Base-by-base conservation (phyloP, 2,888 invertebrate species). In the Drosophila histrio region DNA sequence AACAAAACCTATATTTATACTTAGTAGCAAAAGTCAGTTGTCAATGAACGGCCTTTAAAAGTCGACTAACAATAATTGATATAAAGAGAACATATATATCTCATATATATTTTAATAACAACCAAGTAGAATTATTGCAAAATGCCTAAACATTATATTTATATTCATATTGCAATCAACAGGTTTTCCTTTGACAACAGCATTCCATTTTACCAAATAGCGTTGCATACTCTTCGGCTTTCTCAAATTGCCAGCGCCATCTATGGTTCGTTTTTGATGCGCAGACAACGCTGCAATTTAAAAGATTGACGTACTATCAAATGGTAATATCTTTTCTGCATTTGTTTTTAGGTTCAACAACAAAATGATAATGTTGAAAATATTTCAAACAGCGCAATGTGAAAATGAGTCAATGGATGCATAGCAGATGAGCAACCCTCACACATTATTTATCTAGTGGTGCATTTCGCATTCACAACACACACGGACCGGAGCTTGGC, bases 381-480 rank as follows among this genome's bases (percentile, higher is more conserved):
- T 8, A 19, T 43, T 43, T 22, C 3, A 43, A 21, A 17, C 11
- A 13, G 6, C 28, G 7, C 13, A 11, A 7, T 47, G 32, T 36
- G 2, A 32, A 30, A 34, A 24, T 17, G 44, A 44, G 34, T 19
- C 13, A 52, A 26, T n/a, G n/a, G 26, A 26, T 61, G 22, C 47
- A 11, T 41, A 11, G 34, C 15, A 43, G 38, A 6, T 39, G 7
- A 50, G 15, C 24, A 38, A 38, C 49, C 44, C 36, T 21, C 28
- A 30, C 21, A 44, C 36, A 36, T 47, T 39, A 52, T 15, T 72
- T 34, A 65, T 17, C 22, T 54, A 15, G 15, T 34, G 1, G 11
- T 32, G 19, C 19, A 68, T 49, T 76, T 63, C 13, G 13, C 38
- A 79, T 79, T 78, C 70, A 30, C 11, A 36, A 32, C 62, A 50